Conservation (phyloP, 1,140 invertebrate species). For the Drosophila triauraria region DNA sequence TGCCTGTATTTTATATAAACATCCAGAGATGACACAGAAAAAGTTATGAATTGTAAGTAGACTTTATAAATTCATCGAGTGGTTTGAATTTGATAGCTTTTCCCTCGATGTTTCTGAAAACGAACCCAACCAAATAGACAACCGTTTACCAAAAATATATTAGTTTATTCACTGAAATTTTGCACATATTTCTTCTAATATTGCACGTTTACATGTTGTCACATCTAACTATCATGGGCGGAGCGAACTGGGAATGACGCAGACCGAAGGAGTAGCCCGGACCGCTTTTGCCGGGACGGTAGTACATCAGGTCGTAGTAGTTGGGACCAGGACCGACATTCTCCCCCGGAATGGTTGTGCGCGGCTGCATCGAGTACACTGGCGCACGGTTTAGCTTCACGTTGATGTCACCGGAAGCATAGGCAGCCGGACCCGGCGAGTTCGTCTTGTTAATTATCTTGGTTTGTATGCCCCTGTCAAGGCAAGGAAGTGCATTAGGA, state of each 20-base stretch:
- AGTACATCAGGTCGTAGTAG: slow-evolving; percentile 79
- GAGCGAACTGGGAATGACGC: slow-evolving; percentile 68
- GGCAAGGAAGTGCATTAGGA: slow-evolving; percentile 1
- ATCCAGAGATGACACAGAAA: too few relatives aligned
- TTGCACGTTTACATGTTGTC: slow-evolving; percentile 79
- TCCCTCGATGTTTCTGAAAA: neutral
- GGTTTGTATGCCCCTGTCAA: slow-evolving; percentile 84
- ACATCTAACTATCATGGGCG: slow-evolving; percentile 83
- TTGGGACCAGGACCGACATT: slow-evolving; percentile 85
- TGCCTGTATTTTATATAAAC: neutral
- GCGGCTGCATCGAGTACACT: slow-evolving; percentile 83
- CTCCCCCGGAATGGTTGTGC: slow-evolving; percentile 21
- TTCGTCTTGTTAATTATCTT: slow-evolving; percentile 53
- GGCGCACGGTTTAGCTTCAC: slow-evolving; percentile 76
- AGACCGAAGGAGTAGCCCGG: slow-evolving; percentile 74
- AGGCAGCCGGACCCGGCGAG: slow-evolving; percentile 88
- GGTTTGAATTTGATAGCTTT: too few relatives aligned
- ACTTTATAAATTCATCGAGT: too few relatives aligned
- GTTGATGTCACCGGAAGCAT: slow-evolving; percentile 79
- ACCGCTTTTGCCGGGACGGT: slow-evolving; percentile 69
- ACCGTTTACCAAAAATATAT: neutral
- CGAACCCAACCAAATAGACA: neutral
- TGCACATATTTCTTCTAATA: slow-evolving; percentile 62
- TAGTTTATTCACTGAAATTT: slow-evolving; percentile 43
- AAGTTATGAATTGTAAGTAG: too few relatives aligned